Conservation (phyloP, 2,888 invertebrate genomes). For the Ectemnius cavifrons region DNA sequence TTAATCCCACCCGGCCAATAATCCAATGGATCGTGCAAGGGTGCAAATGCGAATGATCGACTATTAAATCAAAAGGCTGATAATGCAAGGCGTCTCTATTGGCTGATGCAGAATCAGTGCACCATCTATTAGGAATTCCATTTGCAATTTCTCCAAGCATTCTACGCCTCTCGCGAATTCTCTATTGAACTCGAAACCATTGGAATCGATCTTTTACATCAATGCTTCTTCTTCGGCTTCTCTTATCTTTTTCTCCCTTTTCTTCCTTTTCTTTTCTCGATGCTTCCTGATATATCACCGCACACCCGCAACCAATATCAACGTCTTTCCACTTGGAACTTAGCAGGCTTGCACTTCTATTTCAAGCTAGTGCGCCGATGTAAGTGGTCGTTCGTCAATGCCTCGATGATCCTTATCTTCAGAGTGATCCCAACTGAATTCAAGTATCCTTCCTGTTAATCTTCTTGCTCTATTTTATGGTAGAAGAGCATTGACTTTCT, state of each 20-base stretch:
- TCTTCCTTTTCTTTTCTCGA: background rate
- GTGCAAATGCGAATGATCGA: too few relatives aligned
- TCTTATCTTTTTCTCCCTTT: background rate
- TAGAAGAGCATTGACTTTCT: too few relatives aligned
- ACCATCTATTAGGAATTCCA: conserved; percentile 31
- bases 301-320: background rate
- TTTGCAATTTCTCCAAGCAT: conserved; percentile 19
- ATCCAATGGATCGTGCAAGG: too few relatives aligned
- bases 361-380: too few relatives aligned
- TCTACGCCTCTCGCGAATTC: conserved; percentile 1
- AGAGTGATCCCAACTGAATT: too few relatives aligned
- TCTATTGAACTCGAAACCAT: conserved; percentile 7
- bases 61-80: conserved; percentile 28
- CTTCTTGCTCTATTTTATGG: too few relatives aligned
- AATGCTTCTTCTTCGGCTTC: background rate
- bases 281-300: background rate
- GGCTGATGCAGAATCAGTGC: conserved; percentile 24
- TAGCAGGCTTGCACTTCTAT: too few relatives aligned
- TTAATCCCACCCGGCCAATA: conserved; percentile 20
- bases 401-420: too few relatives aligned
- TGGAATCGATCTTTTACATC: background rate
- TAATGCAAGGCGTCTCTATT: conserved; percentile 26
- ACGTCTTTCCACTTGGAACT: too few relatives aligned
- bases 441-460: too few relatives aligned
- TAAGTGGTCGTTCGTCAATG: too few relatives aligned